Base-by-base conservation (phyloP, 2,888 invertebrate species). In the Phania funesta region DNA sequence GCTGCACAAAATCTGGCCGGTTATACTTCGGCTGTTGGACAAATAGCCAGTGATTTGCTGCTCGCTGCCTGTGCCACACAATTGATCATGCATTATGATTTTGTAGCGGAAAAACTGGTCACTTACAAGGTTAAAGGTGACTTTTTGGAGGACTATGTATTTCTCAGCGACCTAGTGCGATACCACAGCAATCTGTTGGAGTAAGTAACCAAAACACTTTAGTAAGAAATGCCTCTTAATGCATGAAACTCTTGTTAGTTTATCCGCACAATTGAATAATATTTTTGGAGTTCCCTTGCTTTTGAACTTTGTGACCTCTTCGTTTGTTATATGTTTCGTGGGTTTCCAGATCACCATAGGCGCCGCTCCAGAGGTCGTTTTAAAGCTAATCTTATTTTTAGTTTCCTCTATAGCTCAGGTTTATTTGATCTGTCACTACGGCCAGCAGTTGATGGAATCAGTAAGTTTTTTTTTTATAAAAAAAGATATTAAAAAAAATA, bases 1-100 rank as follows among this genome's bases (percentile, higher is more conserved):
- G 22, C 85, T 0, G 65, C 60, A 0, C 85, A 88, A 56, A 84
- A 83, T 20, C 60, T 87, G 5, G 89, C 87, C 0, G 90, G 89
- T 0, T 87, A 85, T 46, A 86, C 87, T 0, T 80, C 90, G 1
- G 87, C 88, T 0, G 80, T 88, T 2, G 87, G 88, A 0, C 88
- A 88, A 44, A 86, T 90, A 13, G 82, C 90, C 0, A 84, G 87
- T 9, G 90, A 90, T 83, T 84, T 90, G 26, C 35, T 90, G 22
- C 84, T 90, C 3, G 88, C 86, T 38, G 87, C 87, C 11, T 81
- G 88, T 52, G 86, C 85, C 13, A 88, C 87, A 1, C 87, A 89
- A 74, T 58, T 90, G 5, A 84, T 88, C 3, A 90, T 90, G 90
- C 90, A 90, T 64, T 90, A 87, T 5, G 87, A 90, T 48, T 85